phyloP scores from a whole-genome alignment of 2,113 vertebrate species.

The Strix aluco region DNA sequence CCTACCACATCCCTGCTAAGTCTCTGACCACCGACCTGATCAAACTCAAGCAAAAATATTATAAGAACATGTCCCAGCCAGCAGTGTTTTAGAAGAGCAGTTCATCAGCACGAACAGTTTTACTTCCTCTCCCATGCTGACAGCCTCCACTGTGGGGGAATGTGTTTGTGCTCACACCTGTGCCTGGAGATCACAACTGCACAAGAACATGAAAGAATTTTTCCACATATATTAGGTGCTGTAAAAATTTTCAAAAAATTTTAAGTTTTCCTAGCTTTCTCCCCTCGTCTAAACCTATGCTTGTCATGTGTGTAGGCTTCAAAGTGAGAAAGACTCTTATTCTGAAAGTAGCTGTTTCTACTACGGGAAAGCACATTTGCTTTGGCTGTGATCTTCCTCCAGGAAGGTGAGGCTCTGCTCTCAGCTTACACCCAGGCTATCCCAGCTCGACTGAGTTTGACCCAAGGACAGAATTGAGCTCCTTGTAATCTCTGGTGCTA shows the following conservation, averaged over 20 bases:
- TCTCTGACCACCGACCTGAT: neutral
- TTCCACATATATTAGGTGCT: neutral
- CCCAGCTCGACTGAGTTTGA: neutral
- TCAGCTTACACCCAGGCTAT: neutral
- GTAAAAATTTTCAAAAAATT: neutral
- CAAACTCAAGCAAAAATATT: neutral
- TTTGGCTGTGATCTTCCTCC: neutral
- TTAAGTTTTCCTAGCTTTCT: neutral
- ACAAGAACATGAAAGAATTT: neutral
- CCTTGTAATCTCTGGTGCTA: neutral
- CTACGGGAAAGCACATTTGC: neutral
- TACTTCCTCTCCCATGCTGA: neutral
- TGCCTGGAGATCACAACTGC: neutral
- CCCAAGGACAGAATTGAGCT: neutral
- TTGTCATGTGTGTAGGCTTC: neutral
- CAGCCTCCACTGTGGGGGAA: neutral
- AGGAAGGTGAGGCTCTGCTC: neutral
- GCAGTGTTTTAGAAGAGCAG: neutral
- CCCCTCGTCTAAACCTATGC: neutral
- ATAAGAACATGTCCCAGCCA: neutral
- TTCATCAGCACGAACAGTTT: neutral
- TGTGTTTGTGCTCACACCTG: slow-evolving; percentile 12
- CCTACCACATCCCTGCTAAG: neutral
- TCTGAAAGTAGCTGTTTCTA: neutral
- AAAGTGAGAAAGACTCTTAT: neutral